Percentiles rank a stretch among this genome's conserved stretches.
phyloP scores from a whole-genome alignment of 2,888 invertebrate species.

The Leptinotarsa peninsularis region DNA sequence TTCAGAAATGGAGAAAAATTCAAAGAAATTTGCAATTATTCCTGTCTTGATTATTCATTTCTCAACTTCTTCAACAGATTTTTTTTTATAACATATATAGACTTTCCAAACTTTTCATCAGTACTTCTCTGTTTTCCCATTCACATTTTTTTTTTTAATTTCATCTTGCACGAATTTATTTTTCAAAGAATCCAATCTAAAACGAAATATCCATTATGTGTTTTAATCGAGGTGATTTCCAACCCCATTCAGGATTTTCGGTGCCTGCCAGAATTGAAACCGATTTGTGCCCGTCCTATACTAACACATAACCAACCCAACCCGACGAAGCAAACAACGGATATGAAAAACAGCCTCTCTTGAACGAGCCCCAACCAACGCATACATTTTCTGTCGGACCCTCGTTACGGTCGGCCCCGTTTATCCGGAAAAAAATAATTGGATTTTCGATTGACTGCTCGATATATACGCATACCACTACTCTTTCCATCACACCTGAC shows the following conservation, averaged over 20 bases:
- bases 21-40: too few relatives aligned
- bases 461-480: constrained; percentile 33
- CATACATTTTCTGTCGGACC: constrained; percentile 35
- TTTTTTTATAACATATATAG: too few relatives aligned
- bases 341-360: constrained; percentile 15
- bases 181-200: too few relatives aligned
- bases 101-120: too few relatives aligned
- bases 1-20: too few relatives aligned
- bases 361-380: not conserved
- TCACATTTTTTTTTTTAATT: too few relatives aligned
- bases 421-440: constrained; percentile 45
- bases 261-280: not conserved
- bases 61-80: too few relatives aligned
- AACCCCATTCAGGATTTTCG: not conserved
- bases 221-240: constrained; percentile 3
- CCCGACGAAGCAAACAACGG: constrained; percentile 23
- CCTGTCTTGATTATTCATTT: too few relatives aligned
- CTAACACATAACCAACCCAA: not conserved
- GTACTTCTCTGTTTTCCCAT: too few relatives aligned
- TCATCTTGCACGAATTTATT: too few relatives aligned
- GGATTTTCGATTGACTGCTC: constrained; percentile 46
- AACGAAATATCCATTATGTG: not conserved
- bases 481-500: constrained; percentile 30
- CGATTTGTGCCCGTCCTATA: not conserved
- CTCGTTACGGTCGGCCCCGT: constrained; percentile 38